phyloP scores from a whole-genome alignment of 2,797 vertebrate genomes.

The Scarus forsteni region DNA sequence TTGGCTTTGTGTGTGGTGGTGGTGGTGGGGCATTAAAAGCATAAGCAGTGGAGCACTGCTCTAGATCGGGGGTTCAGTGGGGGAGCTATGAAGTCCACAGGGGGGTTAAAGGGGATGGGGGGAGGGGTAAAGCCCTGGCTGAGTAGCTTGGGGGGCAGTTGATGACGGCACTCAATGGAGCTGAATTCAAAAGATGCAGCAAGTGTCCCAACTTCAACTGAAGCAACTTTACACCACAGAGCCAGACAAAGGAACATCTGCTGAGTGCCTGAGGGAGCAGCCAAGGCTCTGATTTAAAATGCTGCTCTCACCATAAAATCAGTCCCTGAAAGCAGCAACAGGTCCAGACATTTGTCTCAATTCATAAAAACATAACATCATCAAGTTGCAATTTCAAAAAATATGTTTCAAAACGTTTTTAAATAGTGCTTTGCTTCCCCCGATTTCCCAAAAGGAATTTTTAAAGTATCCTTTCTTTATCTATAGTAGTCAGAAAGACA shows the following conservation, averaged over 20 bases:
- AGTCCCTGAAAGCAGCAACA: conserved; percentile 45
- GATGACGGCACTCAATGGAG: conserved; percentile 64
- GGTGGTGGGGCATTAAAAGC: conserved; percentile 51
- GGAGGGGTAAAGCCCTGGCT: conserved; percentile 63
- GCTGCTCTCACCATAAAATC: conserved; percentile 5
- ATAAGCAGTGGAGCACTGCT: conserved; percentile 38
- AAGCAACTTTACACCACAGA: conserved; percentile 76
- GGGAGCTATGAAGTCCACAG: conserved; percentile 57
- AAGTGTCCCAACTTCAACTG: conserved; percentile 80
- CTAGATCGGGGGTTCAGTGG: conserved; percentile 25
- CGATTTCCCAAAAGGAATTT: too few relatives aligned
- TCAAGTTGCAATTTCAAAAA: too few relatives aligned
- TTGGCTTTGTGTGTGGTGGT: conserved; percentile 35
- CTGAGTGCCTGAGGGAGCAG: conserved; percentile 62
- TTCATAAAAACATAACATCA: too few relatives aligned
- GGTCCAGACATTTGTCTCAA: conserved; percentile 34
- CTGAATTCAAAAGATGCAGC: conserved; percentile 82
- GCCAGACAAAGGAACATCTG: conserved; percentile 83
- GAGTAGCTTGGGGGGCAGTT: conserved; percentile 56
- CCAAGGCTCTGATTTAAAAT: conserved; percentile 31
- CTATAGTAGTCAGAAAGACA: too few relatives aligned
- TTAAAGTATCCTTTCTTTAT: too few relatives aligned
- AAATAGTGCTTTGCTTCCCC: too few relatives aligned
- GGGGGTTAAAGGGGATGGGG: conserved; percentile 73
- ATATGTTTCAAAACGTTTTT: too few relatives aligned